Evolutionary conservation across 1,140 invertebrate genomes (phyloP).

Genomic region (Caenorhabditis tropicalis): DNA sequence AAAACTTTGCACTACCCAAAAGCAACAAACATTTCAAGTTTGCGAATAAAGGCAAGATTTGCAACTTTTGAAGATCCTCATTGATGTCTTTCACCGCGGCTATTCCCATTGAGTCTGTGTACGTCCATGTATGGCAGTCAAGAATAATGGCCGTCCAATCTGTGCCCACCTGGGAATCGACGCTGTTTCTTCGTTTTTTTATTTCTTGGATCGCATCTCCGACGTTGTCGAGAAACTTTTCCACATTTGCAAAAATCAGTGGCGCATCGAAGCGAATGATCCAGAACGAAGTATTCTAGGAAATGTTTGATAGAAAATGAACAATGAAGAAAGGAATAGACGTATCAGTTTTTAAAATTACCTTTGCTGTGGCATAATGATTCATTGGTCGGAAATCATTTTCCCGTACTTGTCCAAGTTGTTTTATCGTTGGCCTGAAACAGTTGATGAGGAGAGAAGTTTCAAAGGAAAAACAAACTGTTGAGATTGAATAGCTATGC

Average conservation of each 20-base stretch:
- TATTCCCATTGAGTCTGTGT: constrained; percentile 52
- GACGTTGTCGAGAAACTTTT: not conserved
- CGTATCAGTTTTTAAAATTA: not conserved
- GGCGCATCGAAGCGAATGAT: constrained; percentile 48
- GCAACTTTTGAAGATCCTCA: not conserved
- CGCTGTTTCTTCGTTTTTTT: not conserved
- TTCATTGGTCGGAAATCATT: not conserved
- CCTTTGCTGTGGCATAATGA: not conserved
- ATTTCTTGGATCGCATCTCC: not conserved
- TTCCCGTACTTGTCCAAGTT: not conserved
- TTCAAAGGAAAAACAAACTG: not conserved
- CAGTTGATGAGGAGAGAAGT: not conserved
- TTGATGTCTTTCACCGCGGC: constrained; percentile 32
- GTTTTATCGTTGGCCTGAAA: not conserved
- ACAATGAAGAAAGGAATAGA: not conserved
- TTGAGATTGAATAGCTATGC: constrained; percentile 11
- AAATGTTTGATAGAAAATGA: too few relatives aligned
- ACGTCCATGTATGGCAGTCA: constrained; percentile 51
- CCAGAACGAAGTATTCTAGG: constrained; percentile 3
- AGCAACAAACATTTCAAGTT: constrained; percentile 35
- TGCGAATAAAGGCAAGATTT: constrained; percentile 23
- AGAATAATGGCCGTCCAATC: constrained; percentile 47
- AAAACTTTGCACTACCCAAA: not conserved
- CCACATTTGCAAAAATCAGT: constrained; percentile 43
- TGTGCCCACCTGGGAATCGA: not conserved